Evolutionary conservation across 2,797 vertebrate genomes (phyloP).

Genomic region (Sebastes paucispinis): DNA sequence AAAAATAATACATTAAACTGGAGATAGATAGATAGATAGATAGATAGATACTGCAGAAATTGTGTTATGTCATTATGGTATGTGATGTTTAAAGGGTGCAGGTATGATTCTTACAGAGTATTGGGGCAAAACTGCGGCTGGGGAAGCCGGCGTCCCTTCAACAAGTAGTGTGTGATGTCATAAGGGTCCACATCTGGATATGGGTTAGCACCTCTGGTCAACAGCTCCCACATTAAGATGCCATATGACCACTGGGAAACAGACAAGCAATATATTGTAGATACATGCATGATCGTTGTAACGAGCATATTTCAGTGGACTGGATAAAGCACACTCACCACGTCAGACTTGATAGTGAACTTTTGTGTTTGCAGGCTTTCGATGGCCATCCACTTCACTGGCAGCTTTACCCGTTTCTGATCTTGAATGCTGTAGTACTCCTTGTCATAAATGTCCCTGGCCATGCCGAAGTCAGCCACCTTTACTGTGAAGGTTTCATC

Average conservation of each 20-base stretch:
- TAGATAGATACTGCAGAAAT: neutral
- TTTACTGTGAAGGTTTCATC: conserved; percentile 94
- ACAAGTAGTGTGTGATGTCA: conserved; percentile 89
- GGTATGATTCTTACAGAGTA: conserved; percentile 84
- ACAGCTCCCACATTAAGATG: conserved; percentile 95
- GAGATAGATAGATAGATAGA: no score
- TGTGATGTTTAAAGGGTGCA: neutral
- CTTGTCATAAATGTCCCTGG: conserved; percentile 92
- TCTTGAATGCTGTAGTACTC: conserved; percentile 94
- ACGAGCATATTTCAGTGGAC: neutral
- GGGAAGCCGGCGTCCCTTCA: conserved; percentile 89
- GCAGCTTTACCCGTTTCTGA: conserved; percentile 89
- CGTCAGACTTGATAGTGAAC: conserved; percentile 96
- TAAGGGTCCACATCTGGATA: conserved; percentile 93
- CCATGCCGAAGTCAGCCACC: conserved; percentile 97
- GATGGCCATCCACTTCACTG: conserved; percentile 98
- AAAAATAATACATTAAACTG: neutral
- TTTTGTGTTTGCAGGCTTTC: conserved; percentile 97
- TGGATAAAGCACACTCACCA: conserved; percentile 84
- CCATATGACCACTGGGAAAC: conserved; percentile 94
- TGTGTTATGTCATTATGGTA: neutral
- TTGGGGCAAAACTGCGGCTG: conserved; percentile 94
- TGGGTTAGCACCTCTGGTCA: conserved; percentile 93
- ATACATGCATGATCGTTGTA: neutral
- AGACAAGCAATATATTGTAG: neutral